phyloP scores from a whole-genome alignment of 2,888 invertebrate genomes.

The Catocala sponsa region DNA sequence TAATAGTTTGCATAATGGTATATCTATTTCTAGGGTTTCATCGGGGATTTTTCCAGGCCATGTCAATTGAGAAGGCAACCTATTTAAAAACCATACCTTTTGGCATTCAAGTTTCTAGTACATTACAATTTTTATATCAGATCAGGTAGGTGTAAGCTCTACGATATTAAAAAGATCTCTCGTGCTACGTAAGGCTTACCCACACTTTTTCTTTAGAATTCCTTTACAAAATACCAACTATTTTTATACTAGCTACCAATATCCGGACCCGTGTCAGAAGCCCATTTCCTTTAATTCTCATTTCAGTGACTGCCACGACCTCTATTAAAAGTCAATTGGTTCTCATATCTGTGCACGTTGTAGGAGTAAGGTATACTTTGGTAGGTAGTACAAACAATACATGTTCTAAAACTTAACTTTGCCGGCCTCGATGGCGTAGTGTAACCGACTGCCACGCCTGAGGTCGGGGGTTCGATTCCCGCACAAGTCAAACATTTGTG shows the following conservation, averaged over 20 bases:
- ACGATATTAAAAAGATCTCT: neutral
- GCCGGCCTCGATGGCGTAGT: too few relatives aligned
- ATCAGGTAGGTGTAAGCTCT: neutral
- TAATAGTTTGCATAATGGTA: too few relatives aligned
- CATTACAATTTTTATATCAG: neutral
- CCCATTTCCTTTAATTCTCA: slow-evolving; percentile 49
- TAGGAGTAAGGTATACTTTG: neutral
- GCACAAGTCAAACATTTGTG: too few relatives aligned
- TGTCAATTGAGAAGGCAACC: too few relatives aligned
- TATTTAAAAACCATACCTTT: too few relatives aligned
- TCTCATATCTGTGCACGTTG: slow-evolving; percentile 27
- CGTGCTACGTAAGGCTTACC: neutral
- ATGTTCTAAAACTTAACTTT: too few relatives aligned
- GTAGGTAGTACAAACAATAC: neutral
- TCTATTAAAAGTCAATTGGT: slow-evolving; percentile 46
- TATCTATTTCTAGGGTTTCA: too few relatives aligned
- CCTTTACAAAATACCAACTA: slow-evolving; percentile 29
- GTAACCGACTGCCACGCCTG: too few relatives aligned
- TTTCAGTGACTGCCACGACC: slow-evolving; percentile 17
- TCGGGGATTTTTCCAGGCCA: too few relatives aligned
- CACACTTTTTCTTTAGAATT: slow-evolving; percentile 17
- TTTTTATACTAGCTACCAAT: slow-evolving; percentile 32
- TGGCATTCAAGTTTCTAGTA: too few relatives aligned
- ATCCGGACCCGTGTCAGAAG: slow-evolving; percentile 45
- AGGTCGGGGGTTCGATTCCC: too few relatives aligned